A percentile compares a stretch with the other conserved stretches of the same genome.
Conservation (phyloP, 2,113 vertebrate genomes). For the Paramisgurnus dabryanus region DNA sequence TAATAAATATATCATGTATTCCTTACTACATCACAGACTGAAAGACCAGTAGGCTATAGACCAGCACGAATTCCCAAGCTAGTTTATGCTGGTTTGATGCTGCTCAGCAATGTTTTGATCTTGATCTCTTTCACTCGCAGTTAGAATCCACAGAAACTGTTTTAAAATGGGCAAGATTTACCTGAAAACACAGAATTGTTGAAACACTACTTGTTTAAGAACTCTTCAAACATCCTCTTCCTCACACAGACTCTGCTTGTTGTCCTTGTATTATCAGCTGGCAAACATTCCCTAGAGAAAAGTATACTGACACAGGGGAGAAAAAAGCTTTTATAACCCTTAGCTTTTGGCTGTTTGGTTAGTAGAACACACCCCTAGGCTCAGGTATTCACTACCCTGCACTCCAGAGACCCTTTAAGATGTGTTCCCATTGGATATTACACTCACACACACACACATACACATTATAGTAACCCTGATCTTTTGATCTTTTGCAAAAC, state of each 20-base stretch:
- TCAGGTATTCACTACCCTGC: constrained; percentile 5
- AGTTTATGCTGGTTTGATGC: neutral
- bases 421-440: constrained; percentile 21
- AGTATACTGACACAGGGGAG: constrained; percentile 26
- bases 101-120: neutral
- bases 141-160: constrained; percentile 5
- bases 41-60: too few species aligned
- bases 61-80: neutral
- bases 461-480: neutral
- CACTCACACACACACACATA: constrained; percentile 12
- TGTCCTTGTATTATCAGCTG: constrained; percentile 40
- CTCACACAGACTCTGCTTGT: constrained; percentile 39
- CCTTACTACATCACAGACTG: too few species aligned
- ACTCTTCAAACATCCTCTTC: constrained; percentile 48
- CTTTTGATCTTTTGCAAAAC: neutral
- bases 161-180: constrained; percentile 25
- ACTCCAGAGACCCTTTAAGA: constrained; percentile 23
- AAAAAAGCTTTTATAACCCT: constrained; percentile 51
- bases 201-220: constrained; percentile 36
- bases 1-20: too few species aligned
- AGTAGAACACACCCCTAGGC: constrained; percentile 34
- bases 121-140: neutral
- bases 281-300: constrained; percentile 53
- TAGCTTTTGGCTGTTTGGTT: constrained; percentile 50
- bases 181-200: constrained; percentile 37